A percentile compares a stretch with the other conserved stretches of the same genome.
These are phyloP conservation scores for Chionoecetes opilio DNA, from an alignment of 1,140 invertebrate genomes.

Conservation along the genomic window DNA sequence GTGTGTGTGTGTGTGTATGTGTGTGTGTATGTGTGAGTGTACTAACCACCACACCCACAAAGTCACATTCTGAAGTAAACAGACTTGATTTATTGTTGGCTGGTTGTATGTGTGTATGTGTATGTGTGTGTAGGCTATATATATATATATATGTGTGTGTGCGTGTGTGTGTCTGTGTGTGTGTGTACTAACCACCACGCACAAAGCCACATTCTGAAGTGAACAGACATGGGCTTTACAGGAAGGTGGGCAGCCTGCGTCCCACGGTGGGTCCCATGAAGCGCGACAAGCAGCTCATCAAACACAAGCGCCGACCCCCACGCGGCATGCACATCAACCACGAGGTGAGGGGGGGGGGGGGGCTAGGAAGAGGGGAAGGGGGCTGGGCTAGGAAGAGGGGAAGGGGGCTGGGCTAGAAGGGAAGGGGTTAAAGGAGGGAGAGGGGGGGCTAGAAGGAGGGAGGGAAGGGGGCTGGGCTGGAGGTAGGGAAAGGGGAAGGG, in stretches of 20 bases:
- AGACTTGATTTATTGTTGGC: neutral
- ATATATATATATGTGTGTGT: too few species aligned
- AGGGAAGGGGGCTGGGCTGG: too few species aligned
- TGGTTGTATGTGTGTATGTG: too few species aligned
- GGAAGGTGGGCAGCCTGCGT: slow-evolving; percentile 83
- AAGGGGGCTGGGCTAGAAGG: too few species aligned
- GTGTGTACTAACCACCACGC: neutral
- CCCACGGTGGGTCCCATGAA: slow-evolving; percentile 88
- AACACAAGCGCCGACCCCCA: slow-evolving; percentile 94
- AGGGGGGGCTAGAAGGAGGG: too few species aligned
- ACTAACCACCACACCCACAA: too few species aligned
- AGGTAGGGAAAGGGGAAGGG: too few species aligned
- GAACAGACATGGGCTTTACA: slow-evolving; percentile 48
- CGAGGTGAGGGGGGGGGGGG: slow-evolving; percentile 93
- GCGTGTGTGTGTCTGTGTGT: neutral
- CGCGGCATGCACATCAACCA: slow-evolving; percentile 98
- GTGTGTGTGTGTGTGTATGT: too few species aligned
- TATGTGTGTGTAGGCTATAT: too few species aligned
- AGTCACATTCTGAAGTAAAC: slow-evolving; percentile 51
- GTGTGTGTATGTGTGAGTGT: neutral
- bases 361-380: too few species aligned
- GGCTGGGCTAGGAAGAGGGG: too few species aligned
- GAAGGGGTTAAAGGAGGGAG: too few species aligned
- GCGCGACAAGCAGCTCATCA: slow-evolving; percentile 84
- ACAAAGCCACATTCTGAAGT: slow-evolving; percentile 42